Conservation (phyloP, 2,113 vertebrate species). For the Oceanites oceanicus region DNA sequence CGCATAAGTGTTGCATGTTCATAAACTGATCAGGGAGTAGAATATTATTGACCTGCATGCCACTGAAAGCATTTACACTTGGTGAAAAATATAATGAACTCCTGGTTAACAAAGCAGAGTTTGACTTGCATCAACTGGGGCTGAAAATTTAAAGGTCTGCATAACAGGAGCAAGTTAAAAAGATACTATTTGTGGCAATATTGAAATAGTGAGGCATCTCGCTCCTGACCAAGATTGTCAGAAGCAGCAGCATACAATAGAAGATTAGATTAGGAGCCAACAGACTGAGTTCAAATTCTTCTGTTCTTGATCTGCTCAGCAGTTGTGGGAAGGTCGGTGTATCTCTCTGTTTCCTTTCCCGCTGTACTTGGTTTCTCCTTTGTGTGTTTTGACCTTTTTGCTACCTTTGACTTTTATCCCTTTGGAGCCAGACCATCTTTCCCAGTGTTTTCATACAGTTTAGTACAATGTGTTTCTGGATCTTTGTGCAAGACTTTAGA, state of each 20-base stretch:
- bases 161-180: background rate
- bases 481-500: background rate
- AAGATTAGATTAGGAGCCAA: background rate
- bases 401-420: background rate
- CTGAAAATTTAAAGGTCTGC: background rate
- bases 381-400: background rate
- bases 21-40: background rate
- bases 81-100: background rate
- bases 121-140: background rate
- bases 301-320: background rate
- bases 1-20: background rate
- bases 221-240: background rate
- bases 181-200: background rate
- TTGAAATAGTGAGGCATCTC: background rate
- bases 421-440: background rate
- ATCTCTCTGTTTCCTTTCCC: background rate
- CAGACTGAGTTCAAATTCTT: background rate
- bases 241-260: background rate
- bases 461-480: background rate
- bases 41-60: background rate
- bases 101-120: background rate
- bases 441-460: background rate
- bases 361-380: background rate
- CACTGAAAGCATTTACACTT: background rate
- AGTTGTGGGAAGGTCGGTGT: background rate